Base-by-base conservation (phyloP, 2,797 vertebrate genomes). In the Acrossocheilus fasciatus region DNA sequence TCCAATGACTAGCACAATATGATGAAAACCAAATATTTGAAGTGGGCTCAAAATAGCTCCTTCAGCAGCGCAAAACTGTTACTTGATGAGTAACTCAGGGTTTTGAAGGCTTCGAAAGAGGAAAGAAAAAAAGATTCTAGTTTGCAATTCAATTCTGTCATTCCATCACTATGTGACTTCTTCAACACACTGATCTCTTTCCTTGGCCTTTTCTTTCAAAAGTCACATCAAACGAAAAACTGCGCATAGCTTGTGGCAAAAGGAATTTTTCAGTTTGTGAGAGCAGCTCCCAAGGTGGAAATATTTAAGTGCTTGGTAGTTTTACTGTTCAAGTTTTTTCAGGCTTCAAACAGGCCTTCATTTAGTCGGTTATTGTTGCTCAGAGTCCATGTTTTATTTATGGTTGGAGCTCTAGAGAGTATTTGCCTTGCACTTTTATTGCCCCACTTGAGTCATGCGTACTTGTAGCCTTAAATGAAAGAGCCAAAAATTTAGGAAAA, bases 371-470 rank as follows among this genome's bases (percentile, higher is more conserved):
- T 86, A 84, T 72, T 89, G 79, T 83, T 90, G 90, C 88, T 90
- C 89, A 87, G 88, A 86, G 74, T 90, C 87, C 81, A 89, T 89
- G 90, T 91, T 92, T 92, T 89, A 90, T 88, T 87, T 87, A 88
- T 87, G 79, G 82, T 72, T 88, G 66, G 81, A 85, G 86, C 43
- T n/a, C 88, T 88, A 81, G 77, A 89, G 76, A 88, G 76, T 92
- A 89, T 85, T 90, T 66, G 52, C 80, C 76, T 89, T 89, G 87
- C 45, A 88, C 91, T 92, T 94, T 92, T 92, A 93, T 83, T 84
- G 92, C 89, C 79, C 74, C 59, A 62, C 73, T 75, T 39, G 87
- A 91, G 89, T 86, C 77, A 89, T 77, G 82, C 87, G 83, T 86
- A 89, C 91, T 90, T 89, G 57, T 34, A 43, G 89, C 88, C 90